phyloP scores from a whole-genome alignment of 2,113 vertebrate species.

The Saccopteryx bilineata region DNA sequence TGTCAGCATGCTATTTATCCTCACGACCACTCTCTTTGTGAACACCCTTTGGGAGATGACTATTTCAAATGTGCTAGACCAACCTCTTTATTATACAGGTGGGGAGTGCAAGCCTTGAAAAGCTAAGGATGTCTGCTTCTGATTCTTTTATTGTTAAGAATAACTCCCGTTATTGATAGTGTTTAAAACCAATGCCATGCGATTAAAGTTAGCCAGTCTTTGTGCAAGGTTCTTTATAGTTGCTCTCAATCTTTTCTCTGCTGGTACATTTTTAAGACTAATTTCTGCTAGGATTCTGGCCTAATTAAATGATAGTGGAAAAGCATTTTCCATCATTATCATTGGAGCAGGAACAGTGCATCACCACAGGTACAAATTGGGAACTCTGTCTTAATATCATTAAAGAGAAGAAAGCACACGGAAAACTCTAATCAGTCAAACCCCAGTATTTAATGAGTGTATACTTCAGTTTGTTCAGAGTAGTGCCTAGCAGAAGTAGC shows the following conservation, averaged over 20 bases:
- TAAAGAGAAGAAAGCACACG: conserved; percentile 30
- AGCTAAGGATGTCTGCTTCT: background rate
- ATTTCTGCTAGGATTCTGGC: conserved; percentile 70
- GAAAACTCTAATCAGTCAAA: conserved; percentile 63
- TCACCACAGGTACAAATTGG: conserved; percentile 75
- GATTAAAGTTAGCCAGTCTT: conserved; percentile 62
- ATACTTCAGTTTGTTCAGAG: background rate
- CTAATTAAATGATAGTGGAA: conserved; percentile 79
- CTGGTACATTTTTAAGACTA: conserved; percentile 69
- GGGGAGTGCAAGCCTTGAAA: background rate
- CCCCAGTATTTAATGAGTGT: background rate
- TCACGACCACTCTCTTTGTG: background rate
- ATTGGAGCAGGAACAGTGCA: conserved; percentile 55
- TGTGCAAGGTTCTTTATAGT: conserved; percentile 62
- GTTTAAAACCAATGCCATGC: conserved; percentile 50
- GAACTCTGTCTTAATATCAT: conserved; percentile 74
- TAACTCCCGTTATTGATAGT: conserved; percentile 58
- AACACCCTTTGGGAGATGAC: background rate
- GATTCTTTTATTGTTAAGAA: conserved; percentile 47
- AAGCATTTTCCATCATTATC: conserved; percentile 74
- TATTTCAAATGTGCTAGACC: background rate
- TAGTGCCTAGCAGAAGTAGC: background rate
- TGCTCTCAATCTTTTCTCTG: conserved; percentile 65
- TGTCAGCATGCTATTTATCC: background rate
- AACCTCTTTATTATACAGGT: conserved; percentile 6